Evolutionary conservation across 2,797 vertebrate species (phyloP).

Genomic region (Florisuga fusca): DNA sequence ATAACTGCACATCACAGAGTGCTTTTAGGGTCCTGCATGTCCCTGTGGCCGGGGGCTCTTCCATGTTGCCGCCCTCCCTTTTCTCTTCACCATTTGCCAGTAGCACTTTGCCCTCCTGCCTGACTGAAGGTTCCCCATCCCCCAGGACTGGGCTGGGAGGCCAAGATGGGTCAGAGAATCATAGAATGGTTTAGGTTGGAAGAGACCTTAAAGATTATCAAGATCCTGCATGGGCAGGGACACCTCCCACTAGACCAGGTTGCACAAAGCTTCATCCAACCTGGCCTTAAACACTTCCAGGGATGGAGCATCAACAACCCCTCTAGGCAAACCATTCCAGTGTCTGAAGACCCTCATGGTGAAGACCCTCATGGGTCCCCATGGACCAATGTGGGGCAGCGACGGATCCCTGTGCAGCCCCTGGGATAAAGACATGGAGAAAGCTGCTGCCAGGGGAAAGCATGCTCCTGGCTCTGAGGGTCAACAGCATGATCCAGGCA

Average conservation of each 20-base stretch:
- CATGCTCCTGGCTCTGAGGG: neutral
- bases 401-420: rapidly evolving
- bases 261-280: no score
- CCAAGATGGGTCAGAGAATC: neutral
- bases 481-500: neutral
- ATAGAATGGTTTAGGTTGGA: no score
- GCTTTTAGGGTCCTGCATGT: neutral
- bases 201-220: no score
- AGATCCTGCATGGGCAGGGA: no score
- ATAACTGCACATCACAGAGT: neutral
- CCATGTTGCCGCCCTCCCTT: neutral
- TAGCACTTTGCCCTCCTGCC: neutral
- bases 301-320: no score
- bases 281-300: no score
- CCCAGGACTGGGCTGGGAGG: neutral
- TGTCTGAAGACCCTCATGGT: no score
- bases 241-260: no score
- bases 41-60: neutral
- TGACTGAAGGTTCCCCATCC: neutral
- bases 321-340: no score
- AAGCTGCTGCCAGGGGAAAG: neutral
- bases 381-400: rapidly evolving
- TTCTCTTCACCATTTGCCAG: neutral
- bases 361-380: neutral
- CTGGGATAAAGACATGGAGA: rapidly evolving